phyloP scores from a whole-genome alignment of 2,797 vertebrate genomes.

The Alosa sapidissima region DNA sequence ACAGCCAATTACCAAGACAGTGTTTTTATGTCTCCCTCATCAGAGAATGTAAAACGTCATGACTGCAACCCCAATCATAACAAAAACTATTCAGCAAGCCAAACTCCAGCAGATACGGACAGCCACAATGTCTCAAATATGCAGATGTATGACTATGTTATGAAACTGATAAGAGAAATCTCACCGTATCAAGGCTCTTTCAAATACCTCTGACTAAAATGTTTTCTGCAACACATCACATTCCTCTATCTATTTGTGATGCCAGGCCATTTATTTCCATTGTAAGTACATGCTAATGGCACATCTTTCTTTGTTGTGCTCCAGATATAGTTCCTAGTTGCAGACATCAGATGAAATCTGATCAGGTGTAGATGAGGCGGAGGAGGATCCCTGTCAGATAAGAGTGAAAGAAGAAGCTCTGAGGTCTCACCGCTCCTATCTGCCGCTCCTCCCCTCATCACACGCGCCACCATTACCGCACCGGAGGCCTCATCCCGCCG shows the following conservation, averaged over 20 bases:
- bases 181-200: background rate
- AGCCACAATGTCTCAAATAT: background rate
- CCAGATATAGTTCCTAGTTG: too few relatives aligned
- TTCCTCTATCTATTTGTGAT: too few relatives aligned
- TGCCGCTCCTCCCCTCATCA: slow-evolving; percentile 94
- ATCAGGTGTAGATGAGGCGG: background rate
- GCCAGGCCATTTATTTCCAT: too few relatives aligned
- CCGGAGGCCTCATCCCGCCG: slow-evolving; percentile 87
- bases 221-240: too few relatives aligned
- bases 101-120: background rate
- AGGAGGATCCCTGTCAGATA: background rate
- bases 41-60: background rate
- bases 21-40: background rate
- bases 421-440: slow-evolving; percentile 85
- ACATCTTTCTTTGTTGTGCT: too few relatives aligned
- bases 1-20: background rate
- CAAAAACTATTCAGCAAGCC: background rate
- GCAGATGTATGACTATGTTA: background rate
- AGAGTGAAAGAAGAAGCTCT: background rate
- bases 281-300: too few relatives aligned
- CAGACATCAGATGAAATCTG: background rate
- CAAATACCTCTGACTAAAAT: background rate
- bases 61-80: background rate
- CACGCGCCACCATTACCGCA: slow-evolving; percentile 88
- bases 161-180: background rate